Conservation (phyloP, 2,797 vertebrate genomes). For the Chelonia mydas region DNA sequence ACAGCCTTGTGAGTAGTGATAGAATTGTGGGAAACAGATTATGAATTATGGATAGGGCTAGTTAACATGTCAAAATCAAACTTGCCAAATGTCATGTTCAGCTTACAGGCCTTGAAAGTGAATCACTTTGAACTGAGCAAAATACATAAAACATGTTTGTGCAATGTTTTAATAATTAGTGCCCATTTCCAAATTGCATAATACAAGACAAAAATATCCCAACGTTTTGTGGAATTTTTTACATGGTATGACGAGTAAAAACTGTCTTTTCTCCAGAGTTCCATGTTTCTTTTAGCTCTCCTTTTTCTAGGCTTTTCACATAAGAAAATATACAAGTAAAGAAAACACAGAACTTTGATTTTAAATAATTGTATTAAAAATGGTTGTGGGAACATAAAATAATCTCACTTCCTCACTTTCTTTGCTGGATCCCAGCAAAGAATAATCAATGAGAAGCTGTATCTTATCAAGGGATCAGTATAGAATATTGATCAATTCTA, state of each 20-base stretch:
- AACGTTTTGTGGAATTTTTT: neutral
- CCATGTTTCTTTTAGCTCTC: neutral
- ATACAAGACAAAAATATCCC: neutral
- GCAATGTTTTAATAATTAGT: neutral
- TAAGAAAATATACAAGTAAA: neutral
- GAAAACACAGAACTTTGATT: neutral
- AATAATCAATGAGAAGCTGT: neutral
- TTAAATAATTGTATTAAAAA: neutral
- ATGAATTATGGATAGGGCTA: neutral
- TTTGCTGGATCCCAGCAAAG: neutral
- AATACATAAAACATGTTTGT: accelerated
- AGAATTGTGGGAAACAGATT: neutral
- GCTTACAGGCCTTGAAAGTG: neutral
- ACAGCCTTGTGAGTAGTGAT: neutral
- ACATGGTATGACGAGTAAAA: neutral
- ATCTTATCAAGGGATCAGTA: neutral
- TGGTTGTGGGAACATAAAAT: neutral
- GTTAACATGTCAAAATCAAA: neutral
- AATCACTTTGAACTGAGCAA: neutral
- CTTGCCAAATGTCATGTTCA: neutral
- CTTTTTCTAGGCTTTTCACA: neutral
- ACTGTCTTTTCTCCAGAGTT: neutral
- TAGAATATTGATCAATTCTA: neutral
- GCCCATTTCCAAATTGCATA: neutral
- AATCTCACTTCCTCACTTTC: neutral